Evolutionary conservation across 1,140 invertebrate species (phyloP).

Genomic region (Aphis craccivora): DNA sequence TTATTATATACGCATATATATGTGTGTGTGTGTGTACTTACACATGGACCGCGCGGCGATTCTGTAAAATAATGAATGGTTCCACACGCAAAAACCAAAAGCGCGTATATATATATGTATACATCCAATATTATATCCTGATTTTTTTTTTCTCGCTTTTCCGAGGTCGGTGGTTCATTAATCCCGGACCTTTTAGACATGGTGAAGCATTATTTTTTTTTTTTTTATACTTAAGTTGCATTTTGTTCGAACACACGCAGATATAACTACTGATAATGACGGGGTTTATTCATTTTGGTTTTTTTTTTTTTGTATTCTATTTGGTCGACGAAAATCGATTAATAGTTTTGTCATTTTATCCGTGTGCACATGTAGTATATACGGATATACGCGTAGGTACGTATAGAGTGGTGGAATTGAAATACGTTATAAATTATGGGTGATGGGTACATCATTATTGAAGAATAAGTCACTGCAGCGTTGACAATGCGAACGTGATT

Average conservation of each 20-base stretch:
- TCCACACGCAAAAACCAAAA: slow-evolving; percentile 22
- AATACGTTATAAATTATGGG: not conserved
- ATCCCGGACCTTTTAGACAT: slow-evolving; percentile 41
- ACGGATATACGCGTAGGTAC: not conserved
- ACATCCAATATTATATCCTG: not conserved
- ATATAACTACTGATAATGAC: not conserved
- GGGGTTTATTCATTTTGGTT: not conserved
- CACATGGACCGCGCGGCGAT: not conserved
- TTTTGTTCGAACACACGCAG: slow-evolving; percentile 32
- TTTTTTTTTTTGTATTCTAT: not conserved
- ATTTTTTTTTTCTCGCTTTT: slow-evolving; percentile 8
- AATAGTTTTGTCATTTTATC: not conserved
- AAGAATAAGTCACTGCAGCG: not conserved
- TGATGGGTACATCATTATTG: not conserved
- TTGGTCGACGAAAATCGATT: slow-evolving; percentile 5
- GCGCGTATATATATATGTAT: not conserved
- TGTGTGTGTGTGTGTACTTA: not conserved
- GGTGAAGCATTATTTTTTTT: slow-evolving; percentile 34
- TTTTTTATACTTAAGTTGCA: slow-evolving; percentile 15
- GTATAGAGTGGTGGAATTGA: not conserved
- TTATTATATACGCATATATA: slow-evolving; percentile 27
- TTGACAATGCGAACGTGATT: not conserved
- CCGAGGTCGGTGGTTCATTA: slow-evolving; percentile 39
- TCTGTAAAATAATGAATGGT: slow-evolving; percentile 39
- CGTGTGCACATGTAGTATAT: not conserved